Percentiles rank a stretch among this genome's conserved stretches.
Evolutionary conservation across 2,797 vertebrate species (phyloP).

Genomic region (Nasua narica): DNA sequence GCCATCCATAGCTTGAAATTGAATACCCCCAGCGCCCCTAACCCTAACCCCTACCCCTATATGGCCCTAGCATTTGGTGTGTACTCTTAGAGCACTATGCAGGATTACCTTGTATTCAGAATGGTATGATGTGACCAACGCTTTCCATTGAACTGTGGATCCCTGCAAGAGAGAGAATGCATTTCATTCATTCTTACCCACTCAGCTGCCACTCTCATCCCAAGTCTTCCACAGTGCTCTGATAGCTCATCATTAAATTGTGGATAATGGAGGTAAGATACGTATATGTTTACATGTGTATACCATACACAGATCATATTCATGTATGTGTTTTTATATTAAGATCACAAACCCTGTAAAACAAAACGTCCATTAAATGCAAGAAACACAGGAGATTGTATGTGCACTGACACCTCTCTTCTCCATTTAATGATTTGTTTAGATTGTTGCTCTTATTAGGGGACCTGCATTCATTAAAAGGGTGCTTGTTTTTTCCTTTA

Average conservation of each 20-base stretch:
- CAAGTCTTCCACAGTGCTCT: neutral
- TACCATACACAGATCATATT: neutral
- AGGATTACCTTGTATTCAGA: neutral
- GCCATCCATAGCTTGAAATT: neutral
- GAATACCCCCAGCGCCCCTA: neutral
- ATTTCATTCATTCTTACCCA: neutral
- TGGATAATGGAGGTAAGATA: neutral
- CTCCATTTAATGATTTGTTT: constrained; percentile 27
- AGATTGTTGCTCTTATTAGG: neutral
- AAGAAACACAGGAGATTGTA: neutral
- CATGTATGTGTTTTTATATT: neutral
- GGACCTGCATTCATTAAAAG: constrained; percentile 46
- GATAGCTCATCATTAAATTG: neutral
- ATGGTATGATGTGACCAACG: neutral
- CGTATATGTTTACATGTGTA: neutral
- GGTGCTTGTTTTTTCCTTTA: constrained; percentile 28
- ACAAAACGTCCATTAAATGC: neutral
- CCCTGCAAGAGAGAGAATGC: neutral
- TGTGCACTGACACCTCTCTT: neutral
- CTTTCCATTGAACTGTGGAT: neutral
- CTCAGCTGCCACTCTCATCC: fast-evolving
- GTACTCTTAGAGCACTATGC: neutral
- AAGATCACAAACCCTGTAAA: neutral
- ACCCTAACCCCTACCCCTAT: fast-evolving
- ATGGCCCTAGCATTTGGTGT: neutral